Percentiles rank a stretch among this genome's conserved stretches.
phyloP scores from a whole-genome alignment of 37 sponge, comb jelly and placozoan genomes.

The Halisarca cf. caerulea region DNA sequence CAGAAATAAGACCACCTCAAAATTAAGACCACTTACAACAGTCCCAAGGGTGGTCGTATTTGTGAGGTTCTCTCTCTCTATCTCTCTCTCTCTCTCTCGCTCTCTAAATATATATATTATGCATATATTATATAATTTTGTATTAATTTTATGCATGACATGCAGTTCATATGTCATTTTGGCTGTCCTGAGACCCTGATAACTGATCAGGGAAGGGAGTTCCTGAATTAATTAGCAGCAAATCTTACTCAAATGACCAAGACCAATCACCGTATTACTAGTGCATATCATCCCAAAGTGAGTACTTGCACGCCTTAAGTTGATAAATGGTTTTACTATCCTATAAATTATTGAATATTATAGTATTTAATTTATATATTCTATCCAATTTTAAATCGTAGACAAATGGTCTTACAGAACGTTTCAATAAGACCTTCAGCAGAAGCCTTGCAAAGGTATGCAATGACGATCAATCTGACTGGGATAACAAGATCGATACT shows the following conservation, averaged over 20 bases:
- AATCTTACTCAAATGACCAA: conserved; percentile 21
- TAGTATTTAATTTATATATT: too few relatives aligned
- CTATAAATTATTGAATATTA: background rate
- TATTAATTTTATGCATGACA: too few relatives aligned
- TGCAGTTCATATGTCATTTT: conserved; percentile 10
- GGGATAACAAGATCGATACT: conserved; percentile 43
- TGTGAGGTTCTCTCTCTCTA: too few relatives aligned
- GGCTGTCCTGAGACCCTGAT: conserved; percentile 36
- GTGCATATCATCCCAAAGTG: conserved; percentile 45
- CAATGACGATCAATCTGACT: conserved; percentile 39
- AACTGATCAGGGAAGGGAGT: conserved; percentile 48
- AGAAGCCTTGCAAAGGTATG: conserved; percentile 26
- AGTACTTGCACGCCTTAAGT: background rate
- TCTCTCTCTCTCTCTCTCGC: too few relatives aligned
- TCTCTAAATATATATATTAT: too few relatives aligned
- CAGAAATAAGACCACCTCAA: too few relatives aligned
- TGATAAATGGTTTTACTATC: background rate
- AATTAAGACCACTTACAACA: too few relatives aligned
- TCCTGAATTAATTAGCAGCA: conserved; percentile 27
- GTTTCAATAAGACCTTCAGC: conserved; percentile 35
- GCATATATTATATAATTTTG: too few relatives aligned
- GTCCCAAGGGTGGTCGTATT: too few relatives aligned
- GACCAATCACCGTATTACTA: conserved; percentile 34
- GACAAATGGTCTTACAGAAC: conserved; percentile 50
- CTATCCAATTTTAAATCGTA: background rate